Conservation (phyloP, 2,888 invertebrate species). For the Plemyria rubiginata region DNA sequence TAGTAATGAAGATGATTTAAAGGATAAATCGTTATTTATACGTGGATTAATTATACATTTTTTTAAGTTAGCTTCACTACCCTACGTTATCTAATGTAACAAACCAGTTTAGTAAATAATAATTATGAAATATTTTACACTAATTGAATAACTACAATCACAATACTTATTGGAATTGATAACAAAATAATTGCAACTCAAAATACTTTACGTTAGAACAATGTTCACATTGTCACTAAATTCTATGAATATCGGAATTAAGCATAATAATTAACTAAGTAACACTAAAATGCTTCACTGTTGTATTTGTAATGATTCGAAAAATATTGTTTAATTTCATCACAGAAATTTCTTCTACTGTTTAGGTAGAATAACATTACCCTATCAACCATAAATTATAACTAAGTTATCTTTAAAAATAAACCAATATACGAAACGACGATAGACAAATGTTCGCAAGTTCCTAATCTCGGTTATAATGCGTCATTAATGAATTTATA, state of each 20-base stretch:
- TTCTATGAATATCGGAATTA: background rate
- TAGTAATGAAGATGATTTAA: no score
- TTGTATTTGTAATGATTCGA: conserved; percentile 6
- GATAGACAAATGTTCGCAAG: no score
- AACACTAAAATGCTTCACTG: conserved; percentile 31
- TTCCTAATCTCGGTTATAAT: no score
- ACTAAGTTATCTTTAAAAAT: no score
- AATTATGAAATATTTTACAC: background rate
- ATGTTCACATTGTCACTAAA: background rate
- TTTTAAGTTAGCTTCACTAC: background rate
- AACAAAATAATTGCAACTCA: conserved; percentile 3
- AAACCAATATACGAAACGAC: no score
- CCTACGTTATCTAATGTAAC: background rate
- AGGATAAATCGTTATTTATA: no score
- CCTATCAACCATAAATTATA: background rate
- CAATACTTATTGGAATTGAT: background rate
- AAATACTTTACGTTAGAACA: conserved; percentile 30
- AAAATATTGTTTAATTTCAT: conserved; percentile 24
- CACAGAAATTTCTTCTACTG: conserved; percentile 19
- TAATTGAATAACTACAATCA: conserved; percentile 10
- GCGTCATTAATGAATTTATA: no score
- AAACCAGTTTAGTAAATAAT: background rate
- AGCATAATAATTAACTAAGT: background rate
- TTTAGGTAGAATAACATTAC: background rate
- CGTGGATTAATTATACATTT: background rate